Evolutionary conservation across 2,113 vertebrate species (phyloP), one percentile per base, ranked within the genome.

Genomic region (Chauna torquata): DNA sequence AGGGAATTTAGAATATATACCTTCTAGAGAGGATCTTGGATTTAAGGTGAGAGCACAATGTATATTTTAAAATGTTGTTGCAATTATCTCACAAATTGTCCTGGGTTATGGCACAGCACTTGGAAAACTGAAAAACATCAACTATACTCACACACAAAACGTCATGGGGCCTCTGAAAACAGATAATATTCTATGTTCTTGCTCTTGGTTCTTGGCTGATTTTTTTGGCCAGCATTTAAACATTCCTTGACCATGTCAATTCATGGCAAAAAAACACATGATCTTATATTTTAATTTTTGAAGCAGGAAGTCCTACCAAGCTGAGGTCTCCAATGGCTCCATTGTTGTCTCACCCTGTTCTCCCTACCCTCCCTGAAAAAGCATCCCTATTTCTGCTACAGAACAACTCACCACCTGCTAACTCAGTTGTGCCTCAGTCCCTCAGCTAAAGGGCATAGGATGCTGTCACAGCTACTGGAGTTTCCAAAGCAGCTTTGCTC

Each of bases 61-160:
- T 7, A 30, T 9, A 12, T 80, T 82, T 82, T 36, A 8, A 69
- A 49, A 52, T 44, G 9, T 5, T 66, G 0, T 61, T 80, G 36
- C 36, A 74, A 44, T 61, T 64, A 62, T 54, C n/a, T 86, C 34
- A 55, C 18, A 88, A 83, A 62, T 61, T 50, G 30, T 70, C 11
- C 45, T 58, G 14, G 3, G 1, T 0, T 69, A 88, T 68, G 57
- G 3, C 8, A 70, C 2, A 32, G 1, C 3, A n/a, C 45, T 90
- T 78, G 45, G 59, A 86, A 34, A 88, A 55, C 25, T 52, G 12
- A 81, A 36, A 86, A 77, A 65, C 77, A 9, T 16, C 36, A 75
- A 69, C 7, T 54, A 59, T 30, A 52, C 24, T 82, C 38, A 72
- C 30, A 52, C 4, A 42, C 5, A 42, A 68, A 87, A 59, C 55